phyloP scores from a whole-genome alignment of 2,888 invertebrate genomes.

The Tanytarsus gracilentus region DNA sequence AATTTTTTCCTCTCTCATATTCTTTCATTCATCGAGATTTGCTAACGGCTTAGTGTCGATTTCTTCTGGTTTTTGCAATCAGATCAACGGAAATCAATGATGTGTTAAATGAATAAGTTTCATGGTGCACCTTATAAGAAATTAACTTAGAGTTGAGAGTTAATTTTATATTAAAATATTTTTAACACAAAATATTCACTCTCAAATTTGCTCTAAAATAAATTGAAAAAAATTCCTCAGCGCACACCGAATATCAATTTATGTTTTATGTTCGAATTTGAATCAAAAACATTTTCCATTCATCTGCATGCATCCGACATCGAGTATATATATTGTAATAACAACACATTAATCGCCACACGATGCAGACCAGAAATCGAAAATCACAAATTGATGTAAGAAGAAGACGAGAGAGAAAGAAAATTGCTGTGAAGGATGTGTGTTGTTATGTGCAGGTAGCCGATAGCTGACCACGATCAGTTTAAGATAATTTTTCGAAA shows the following conservation, averaged over 20 bases:
- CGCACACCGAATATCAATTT: no score
- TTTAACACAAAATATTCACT: neutral
- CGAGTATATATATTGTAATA: no score
- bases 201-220: no score
- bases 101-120: constrained; percentile 4
- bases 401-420: neutral
- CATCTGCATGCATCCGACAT: no score
- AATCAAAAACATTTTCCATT: no score
- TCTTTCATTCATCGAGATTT: neutral
- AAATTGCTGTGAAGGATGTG: constrained; percentile 20
- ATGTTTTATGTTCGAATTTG: no score
- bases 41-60: constrained; percentile 4
- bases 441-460: constrained; percentile 26
- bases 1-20: neutral
- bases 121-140: no score
- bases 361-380: neutral
- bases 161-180: no score
- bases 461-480: constrained; percentile 25
- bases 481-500: constrained; percentile 23
- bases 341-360: neutral
- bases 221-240: no score
- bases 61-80: neutral
- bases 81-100: constrained; percentile 1
- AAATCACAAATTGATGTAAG: neutral
- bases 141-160: no score